Evolutionary conservation across 2,888 invertebrate genomes (phyloP).

Genomic region (Branchipolynoe longqiensis): DNA sequence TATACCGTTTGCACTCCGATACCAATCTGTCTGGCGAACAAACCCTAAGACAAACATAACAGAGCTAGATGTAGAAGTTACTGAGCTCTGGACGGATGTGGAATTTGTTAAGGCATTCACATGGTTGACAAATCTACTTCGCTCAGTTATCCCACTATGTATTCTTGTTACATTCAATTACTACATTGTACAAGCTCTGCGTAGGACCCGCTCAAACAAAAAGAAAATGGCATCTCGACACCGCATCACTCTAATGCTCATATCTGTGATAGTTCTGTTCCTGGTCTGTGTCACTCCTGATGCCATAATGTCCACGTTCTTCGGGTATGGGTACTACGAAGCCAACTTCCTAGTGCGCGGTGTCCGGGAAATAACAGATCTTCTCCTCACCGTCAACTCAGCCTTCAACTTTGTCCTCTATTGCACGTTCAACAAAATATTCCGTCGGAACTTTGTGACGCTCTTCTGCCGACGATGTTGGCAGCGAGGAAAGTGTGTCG

Average conservation of each 20-base stretch:
- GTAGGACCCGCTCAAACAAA: conserved; percentile 70
- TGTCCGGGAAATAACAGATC: conserved; percentile 70
- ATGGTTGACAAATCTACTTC: conserved; percentile 78
- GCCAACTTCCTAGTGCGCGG: conserved; percentile 66
- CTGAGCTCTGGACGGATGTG: conserved; percentile 74
- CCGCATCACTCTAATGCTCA: conserved; percentile 70
- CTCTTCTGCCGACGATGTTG: conserved; percentile 61
- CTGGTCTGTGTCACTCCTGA: conserved; percentile 70
- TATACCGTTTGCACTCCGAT: conserved; percentile 77
- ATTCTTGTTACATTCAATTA: conserved; percentile 78
- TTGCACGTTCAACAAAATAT: conserved; percentile 65
- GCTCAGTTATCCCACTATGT: conserved; percentile 79
- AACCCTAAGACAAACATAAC: conserved; percentile 69
- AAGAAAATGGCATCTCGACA: conserved; percentile 61
- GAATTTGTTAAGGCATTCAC: conserved; percentile 77
- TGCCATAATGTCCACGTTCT: conserved; percentile 70
- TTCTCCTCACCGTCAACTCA: conserved; percentile 66
- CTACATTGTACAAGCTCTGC: conserved; percentile 78
- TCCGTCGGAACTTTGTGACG: conserved; percentile 59
- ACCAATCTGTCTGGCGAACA: conserved; percentile 72
- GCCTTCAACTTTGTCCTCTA: conserved; percentile 65
- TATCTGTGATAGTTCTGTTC: conserved; percentile 71
- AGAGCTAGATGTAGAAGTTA: conserved; percentile 72
- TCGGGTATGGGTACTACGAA: conserved; percentile 68
- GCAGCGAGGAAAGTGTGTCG: too few relatives aligned